phyloP scores from a whole-genome alignment of 2,113 vertebrate species.

The Ornithorhynchus anatinus region DNA sequence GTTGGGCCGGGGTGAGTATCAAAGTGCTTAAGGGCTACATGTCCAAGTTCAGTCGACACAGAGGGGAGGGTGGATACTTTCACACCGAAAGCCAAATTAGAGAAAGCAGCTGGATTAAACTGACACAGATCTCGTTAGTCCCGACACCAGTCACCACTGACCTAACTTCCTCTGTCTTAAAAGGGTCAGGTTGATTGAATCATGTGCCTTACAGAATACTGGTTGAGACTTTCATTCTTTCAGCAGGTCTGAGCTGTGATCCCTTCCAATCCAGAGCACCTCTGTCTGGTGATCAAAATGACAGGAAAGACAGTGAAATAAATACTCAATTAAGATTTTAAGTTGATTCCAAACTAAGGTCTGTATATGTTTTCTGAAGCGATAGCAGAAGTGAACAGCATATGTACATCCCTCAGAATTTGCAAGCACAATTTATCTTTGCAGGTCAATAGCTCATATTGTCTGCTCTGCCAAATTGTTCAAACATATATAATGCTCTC shows the following conservation, averaged over 20 bases:
- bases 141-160: slow-evolving; percentile 32
- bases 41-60: no score
- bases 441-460: slow-evolving; percentile 68
- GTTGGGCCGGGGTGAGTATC: no score
- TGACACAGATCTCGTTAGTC: slow-evolving; percentile 39
- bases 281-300: no score
- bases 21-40: no score
- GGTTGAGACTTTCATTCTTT: slow-evolving; percentile 24
- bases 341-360: slow-evolving; percentile 45
- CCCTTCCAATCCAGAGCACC: no score
- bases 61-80: no score
- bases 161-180: slow-evolving; percentile 42
- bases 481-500: slow-evolving; percentile 64
- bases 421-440: slow-evolving; percentile 51
- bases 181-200: slow-evolving; percentile 43
- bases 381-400: slow-evolving; percentile 24
- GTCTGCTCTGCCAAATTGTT: slow-evolving; percentile 62
- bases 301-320: slow-evolving; percentile 23
- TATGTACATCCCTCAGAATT: slow-evolving; percentile 22
- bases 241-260: no score
- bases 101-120: slow-evolving; percentile 29
- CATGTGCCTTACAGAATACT: slow-evolving; percentile 19
- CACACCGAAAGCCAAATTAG: slow-evolving; percentile 29
- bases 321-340: slow-evolving; percentile 56
- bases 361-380: slow-evolving; percentile 12